These are phyloP conservation scores for Xenopus laevis DNA, from an alignment of 2,113 vertebrate species.

Conservation along the genomic window DNA sequence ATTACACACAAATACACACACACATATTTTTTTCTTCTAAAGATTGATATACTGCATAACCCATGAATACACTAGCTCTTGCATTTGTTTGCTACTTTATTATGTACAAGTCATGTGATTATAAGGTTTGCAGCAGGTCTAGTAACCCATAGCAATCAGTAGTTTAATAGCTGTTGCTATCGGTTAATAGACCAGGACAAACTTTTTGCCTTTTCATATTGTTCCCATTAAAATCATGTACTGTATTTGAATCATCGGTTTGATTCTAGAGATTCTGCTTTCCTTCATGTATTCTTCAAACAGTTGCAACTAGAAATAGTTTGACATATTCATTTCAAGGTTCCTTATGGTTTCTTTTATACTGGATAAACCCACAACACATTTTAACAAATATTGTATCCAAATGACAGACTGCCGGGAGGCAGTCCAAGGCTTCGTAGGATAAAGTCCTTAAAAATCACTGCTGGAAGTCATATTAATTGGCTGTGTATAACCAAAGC, in stretches of 20 bases:
- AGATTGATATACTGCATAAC: no score
- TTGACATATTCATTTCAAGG: slow-evolving; percentile 17
- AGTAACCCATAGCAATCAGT: no score
- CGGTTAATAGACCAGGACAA: no score
- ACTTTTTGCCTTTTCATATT: no score
- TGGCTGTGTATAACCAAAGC: slow-evolving; percentile 13
- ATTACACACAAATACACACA: no score
- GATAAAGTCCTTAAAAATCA: slow-evolving; percentile 5
- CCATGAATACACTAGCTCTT: no score
- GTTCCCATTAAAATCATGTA: no score
- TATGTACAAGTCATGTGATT: no score
- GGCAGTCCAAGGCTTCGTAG: slow-evolving; percentile 8
- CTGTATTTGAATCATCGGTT: not conserved
- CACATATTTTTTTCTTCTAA: no score
- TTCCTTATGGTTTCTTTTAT: not conserved
- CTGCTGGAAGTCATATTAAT: slow-evolving; percentile 14
- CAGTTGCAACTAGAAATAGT: slow-evolving; percentile 2
- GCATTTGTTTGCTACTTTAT: no score
- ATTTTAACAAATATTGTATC: slow-evolving; percentile 23
- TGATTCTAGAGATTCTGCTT: not conserved
- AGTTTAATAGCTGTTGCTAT: no score
- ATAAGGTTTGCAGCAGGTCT: no score
- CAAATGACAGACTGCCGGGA: not conserved
- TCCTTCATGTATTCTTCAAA: slow-evolving; percentile 32
- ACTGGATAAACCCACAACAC: not conserved